Percentiles rank a stretch among this genome's conserved stretches.
phyloP scores from a whole-genome alignment of 1,140 invertebrate species.

The Pomacea maculata region DNA sequence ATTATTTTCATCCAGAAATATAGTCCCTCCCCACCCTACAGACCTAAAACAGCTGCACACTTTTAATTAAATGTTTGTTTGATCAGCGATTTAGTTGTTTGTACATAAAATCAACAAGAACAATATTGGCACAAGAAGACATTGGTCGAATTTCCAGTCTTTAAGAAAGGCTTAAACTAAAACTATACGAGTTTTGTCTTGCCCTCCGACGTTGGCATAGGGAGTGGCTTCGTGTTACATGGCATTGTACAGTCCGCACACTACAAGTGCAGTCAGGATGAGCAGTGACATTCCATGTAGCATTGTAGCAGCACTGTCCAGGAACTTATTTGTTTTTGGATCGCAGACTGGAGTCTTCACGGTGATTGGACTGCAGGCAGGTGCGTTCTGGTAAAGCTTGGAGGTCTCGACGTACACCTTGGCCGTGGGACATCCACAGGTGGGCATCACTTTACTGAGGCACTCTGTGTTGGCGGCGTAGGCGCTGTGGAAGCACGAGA shows the following conservation, averaged over 20 bases:
- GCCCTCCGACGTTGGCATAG: no score
- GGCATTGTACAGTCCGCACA: background rate
- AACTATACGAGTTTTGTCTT: no score
- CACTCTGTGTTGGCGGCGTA: background rate
- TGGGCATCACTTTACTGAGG: constrained; percentile 3
- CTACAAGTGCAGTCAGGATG: no score
- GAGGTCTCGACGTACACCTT: background rate
- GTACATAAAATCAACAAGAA: no score
- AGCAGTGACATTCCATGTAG: background rate
- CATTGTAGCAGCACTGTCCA: background rate
- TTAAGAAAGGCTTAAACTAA: background rate
- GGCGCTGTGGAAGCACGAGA: constrained; percentile 1
- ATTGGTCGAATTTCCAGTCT: background rate
- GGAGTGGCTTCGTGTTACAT: background rate
- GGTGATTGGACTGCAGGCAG: background rate
- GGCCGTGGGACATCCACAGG: constrained; percentile 10
- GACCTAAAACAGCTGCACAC: no score
- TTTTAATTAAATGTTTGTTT: no score
- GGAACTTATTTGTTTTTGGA: background rate
- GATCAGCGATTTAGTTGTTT: no score
- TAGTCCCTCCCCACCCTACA: no score
- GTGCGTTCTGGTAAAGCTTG: background rate
- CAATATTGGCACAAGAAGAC: background rate
- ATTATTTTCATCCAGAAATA: no score
- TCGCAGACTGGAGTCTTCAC: background rate